Percentiles rank a stretch among this genome's conserved stretches.
These are phyloP conservation scores for Ageneiosus marmoratus DNA, from an alignment of 2,113 vertebrate genomes.

Conservation along the genomic window DNA sequence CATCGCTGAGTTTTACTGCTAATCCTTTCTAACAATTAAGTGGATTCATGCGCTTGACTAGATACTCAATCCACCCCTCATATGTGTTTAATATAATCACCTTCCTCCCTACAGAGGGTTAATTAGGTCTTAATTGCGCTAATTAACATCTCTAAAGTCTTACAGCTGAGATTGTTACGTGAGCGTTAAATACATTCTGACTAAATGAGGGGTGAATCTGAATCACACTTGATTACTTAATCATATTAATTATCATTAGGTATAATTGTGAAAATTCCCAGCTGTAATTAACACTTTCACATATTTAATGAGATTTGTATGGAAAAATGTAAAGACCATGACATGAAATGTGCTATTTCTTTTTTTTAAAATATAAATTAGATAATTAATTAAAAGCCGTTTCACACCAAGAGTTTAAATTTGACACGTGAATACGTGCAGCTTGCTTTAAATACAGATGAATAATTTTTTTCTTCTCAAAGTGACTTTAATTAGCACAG, in stretches of 20 bases:
- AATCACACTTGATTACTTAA: conserved; percentile 70
- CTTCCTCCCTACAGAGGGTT: conserved; percentile 57
- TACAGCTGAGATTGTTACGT: conserved; percentile 72
- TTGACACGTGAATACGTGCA: conserved; percentile 53
- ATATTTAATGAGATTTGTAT: conserved; percentile 64
- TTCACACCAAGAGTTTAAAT: conserved; percentile 55
- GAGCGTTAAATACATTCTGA: conserved; percentile 71
- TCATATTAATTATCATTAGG: conserved; percentile 72
- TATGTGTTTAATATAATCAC: conserved; percentile 55
- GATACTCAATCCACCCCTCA: neutral
- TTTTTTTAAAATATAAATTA: conserved; percentile 24
- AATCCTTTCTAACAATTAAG: too few species aligned
- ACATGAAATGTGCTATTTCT: conserved; percentile 19
- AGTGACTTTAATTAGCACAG: conserved; percentile 10
- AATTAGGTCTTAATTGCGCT: conserved; percentile 75
- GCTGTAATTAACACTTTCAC: conserved; percentile 69
- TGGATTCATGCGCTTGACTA: neutral
- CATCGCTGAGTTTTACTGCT: too few species aligned
- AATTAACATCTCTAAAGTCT: conserved; percentile 69
- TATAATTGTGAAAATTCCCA: conserved; percentile 78
- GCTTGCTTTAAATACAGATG: conserved; percentile 47
- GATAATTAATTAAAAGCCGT: conserved; percentile 65
- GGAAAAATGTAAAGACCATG: conserved; percentile 49
- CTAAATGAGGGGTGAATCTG: conserved; percentile 52
- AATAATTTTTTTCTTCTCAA: conserved; percentile 1